phyloP scores from a whole-genome alignment of 2,888 invertebrate genomes.

The Drosophila conformis region DNA sequence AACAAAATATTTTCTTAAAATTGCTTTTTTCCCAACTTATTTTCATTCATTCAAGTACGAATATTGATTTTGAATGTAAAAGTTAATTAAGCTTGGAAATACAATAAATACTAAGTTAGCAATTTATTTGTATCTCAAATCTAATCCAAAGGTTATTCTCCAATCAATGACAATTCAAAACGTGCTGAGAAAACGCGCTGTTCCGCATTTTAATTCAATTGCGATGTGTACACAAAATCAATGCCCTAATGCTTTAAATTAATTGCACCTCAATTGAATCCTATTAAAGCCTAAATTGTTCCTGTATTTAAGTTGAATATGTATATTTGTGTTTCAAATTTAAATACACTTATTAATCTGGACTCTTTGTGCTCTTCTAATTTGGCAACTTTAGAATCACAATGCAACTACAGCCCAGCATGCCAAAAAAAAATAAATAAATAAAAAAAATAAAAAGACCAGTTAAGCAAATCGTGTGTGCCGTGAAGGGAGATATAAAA shows the following conservation, averaged over 20 bases:
- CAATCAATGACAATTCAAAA: background rate
- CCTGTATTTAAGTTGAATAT: background rate
- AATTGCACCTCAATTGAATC: constrained; percentile 12
- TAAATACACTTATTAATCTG: background rate
- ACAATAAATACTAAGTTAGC: background rate
- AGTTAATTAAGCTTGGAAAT: constrained; percentile 3
- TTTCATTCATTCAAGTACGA: background rate
- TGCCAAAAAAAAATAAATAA: background rate
- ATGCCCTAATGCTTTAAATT: background rate
- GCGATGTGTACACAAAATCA: background rate
- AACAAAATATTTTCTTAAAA: background rate
- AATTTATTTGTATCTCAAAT: constrained; percentile 1
- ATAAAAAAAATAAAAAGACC: background rate
- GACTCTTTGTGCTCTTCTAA: background rate
- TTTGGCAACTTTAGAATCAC: constrained; percentile 32
- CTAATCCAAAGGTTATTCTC: background rate
- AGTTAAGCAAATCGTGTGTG: constrained; percentile 12
- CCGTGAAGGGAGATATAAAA: constrained; percentile 6
- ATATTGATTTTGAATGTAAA: background rate
- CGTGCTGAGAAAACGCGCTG: background rate
- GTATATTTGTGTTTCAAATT: background rate
- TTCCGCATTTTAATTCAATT: constrained; percentile 4
- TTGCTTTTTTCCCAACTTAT: background rate
- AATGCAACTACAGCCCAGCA: constrained; percentile 14
- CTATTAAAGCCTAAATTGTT: constrained; percentile 1